phyloP scores from a whole-genome alignment of 2,113 vertebrate genomes.

The Pterocles gutturalis region DNA sequence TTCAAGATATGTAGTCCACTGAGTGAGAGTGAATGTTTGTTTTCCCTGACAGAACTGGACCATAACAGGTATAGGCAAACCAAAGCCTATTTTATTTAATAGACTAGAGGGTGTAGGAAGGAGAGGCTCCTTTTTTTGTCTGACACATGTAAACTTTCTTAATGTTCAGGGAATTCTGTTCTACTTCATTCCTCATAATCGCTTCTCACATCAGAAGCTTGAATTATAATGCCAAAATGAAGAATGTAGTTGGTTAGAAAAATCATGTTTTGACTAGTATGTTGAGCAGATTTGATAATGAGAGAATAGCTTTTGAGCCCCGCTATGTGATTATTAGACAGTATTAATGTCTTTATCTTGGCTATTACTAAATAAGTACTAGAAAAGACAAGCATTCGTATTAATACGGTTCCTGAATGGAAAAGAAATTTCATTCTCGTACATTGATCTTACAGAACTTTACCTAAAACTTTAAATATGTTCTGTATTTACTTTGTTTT shows the following conservation, averaged over 20 bases:
- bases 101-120: not conserved
- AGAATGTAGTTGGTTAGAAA: constrained; percentile 23
- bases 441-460: not conserved
- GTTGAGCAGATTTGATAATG: constrained; percentile 39
- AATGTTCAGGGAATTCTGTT: not conserved
- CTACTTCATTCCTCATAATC: not conserved
- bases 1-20: not conserved
- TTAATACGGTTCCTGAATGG: not conserved
- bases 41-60: not conserved
- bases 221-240: constrained; percentile 19
- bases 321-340: constrained; percentile 9
- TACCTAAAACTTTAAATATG: constrained; percentile 18
- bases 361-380: constrained; percentile 47
- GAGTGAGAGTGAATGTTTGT: not conserved
- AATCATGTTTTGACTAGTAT: constrained; percentile 21
- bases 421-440: not conserved
- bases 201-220: not conserved
- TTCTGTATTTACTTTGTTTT: constrained; percentile 33
- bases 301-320: not conserved
- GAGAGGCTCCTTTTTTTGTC: not conserved
- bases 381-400: not conserved
- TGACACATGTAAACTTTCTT: not conserved
- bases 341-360: constrained; percentile 19
- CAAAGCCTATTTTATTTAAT: not conserved
- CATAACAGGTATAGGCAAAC: not conserved